Conservation (phyloP, 2,113 vertebrate genomes). For the Larimichthys polyactis region DNA sequence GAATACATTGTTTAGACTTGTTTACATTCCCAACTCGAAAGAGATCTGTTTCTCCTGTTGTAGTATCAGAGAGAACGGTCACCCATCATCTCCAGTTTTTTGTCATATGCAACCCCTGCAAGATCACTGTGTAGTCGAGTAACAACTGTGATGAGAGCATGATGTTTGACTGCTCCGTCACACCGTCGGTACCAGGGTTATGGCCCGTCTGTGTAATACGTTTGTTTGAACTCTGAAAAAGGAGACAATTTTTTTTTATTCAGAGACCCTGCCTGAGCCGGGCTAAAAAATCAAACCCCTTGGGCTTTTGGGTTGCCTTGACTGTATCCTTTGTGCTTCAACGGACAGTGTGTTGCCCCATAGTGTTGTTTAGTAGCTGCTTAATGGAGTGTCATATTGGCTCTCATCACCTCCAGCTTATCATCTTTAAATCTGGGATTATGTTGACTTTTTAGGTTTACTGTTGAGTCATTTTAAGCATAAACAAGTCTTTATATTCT, state of each 20-base stretch:
- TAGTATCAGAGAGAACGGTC: constrained; percentile 6
- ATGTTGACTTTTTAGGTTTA: too few species aligned
- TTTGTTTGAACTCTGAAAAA: background rate
- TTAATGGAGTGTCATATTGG: background rate
- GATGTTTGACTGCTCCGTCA: background rate
- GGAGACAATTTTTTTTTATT: background rate
- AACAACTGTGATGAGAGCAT: background rate
- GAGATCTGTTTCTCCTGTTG: constrained; percentile 6
- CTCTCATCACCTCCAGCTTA: background rate
- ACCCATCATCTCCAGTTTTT: constrained; percentile 14
- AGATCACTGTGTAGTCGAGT: background rate
- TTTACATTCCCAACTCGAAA: constrained; percentile 30
- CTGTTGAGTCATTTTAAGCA: too few species aligned
- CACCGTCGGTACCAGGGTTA: background rate
- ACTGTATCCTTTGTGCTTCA: too few species aligned
- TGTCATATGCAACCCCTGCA: background rate
- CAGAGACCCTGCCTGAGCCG: background rate
- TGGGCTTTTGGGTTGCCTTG: background rate
- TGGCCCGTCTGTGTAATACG: background rate
- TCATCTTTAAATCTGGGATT: background rate
- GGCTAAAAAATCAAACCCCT: background rate
- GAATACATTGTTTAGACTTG: constrained; percentile 54
- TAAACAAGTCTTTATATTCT: too few species aligned
- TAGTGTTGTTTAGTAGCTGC: too few species aligned
- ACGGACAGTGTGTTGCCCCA: background rate